Evolutionary conservation across 2,113 vertebrate species (phyloP), one percentile per base, ranked within the genome.

Genomic region (Melanotaenia duboulayi): DNA sequence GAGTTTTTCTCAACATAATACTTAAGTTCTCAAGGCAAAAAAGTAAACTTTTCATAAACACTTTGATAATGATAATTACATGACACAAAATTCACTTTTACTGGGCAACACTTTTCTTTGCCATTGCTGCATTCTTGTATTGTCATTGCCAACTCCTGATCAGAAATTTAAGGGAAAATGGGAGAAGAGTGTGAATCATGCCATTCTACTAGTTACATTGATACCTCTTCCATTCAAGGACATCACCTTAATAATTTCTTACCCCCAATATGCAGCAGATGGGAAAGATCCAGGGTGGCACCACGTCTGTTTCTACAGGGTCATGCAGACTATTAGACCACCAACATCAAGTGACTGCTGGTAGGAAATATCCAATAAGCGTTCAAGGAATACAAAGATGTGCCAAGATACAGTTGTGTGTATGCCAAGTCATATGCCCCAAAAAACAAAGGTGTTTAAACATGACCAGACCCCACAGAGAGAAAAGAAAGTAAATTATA

Each of bases 251-350:
- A 88, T 82, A 83, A 86, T 80, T 65, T 74, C 60, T 59, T 42
- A 74, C 64, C 68, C 65, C 68, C 76, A 60, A 60, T 64, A 65
- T 37, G 63, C 69, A 67, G 85, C 91, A 93, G 91, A 93, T 91
- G 90, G 92, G 82, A 67, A 78, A 74, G 81, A 87, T 90, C 88
- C 83, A 86, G 79, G 86, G 78, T 93, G 91, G 91, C 89, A 87
- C 67, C 64, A 59, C 48, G 65, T 62, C 82, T 71, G 28, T 88
- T 89, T 92, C 86, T 81, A 84, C 89, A 86, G 90, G 91, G 92
- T 91, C 91, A 92, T 89, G 83, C 74, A 50, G 44, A 81, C 86
- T 67, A 92, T 94, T 92, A 92, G 80, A 89, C 75, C 76, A 69
- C 68, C 68, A 85, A 81, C 87, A 89, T 89, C 86, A 90, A 87